A percentile compares a stretch with the other conserved stretches of the same genome.
Evolutionary conservation across 37 sponge, comb jelly and placozoan species (phyloP).

Genomic region (Trichoplax adhaerens): DNA sequence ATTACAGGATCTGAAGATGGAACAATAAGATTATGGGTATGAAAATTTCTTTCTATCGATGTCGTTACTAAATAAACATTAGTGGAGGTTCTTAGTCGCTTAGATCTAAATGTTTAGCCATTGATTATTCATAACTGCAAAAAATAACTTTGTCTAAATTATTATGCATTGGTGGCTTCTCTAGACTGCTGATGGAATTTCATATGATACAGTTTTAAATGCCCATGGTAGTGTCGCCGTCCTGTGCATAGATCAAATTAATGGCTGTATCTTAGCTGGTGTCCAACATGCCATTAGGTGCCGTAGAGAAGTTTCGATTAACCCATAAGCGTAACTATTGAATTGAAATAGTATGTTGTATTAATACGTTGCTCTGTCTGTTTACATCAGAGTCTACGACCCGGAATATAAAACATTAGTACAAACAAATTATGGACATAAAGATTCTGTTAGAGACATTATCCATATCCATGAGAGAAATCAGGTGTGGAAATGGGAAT

Average conservation of each 20-base stretch:
- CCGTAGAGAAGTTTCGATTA: not conserved
- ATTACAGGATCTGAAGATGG: constrained; percentile 60
- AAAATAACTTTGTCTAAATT: too few relatives aligned
- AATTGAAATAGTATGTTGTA: not conserved
- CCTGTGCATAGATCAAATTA: constrained; percentile 29
- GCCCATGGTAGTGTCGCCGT: constrained; percentile 29
- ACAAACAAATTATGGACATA: constrained; percentile 34
- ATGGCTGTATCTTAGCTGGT: constrained; percentile 33
- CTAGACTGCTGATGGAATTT: not conserved
- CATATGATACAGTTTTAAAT: not conserved
- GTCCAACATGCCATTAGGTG: constrained; percentile 29
- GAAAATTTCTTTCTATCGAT: not conserved
- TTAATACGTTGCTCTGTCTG: not conserved
- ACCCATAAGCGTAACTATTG: not conserved
- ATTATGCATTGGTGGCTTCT: not conserved
- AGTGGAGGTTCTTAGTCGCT: too few relatives aligned
- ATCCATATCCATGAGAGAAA: constrained; percentile 49
- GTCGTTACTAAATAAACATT: too few relatives aligned
- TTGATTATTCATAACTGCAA: too few relatives aligned
- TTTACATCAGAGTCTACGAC: constrained; percentile 27
- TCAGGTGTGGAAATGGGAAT: constrained; percentile 16
- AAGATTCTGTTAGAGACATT: constrained; percentile 20
- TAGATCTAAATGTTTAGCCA: too few relatives aligned
- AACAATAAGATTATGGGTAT: constrained; percentile 52
- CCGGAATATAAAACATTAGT: constrained; percentile 14